phyloP scores from a whole-genome alignment of 2,888 invertebrate genomes.

The Unio delphinus region DNA sequence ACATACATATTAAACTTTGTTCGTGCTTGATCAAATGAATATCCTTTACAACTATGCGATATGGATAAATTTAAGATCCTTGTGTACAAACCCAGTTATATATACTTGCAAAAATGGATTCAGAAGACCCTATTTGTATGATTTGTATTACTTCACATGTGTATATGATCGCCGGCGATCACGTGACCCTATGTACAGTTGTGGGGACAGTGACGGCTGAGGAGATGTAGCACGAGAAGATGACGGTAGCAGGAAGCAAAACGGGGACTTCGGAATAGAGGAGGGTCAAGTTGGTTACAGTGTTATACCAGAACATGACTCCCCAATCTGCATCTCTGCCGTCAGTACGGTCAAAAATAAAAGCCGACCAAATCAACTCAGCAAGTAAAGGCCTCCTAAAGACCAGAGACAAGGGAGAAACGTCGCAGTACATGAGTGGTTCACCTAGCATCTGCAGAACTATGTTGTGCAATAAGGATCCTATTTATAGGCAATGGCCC shows the following conservation, averaged over 20 bases:
- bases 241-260: conserved; percentile 25
- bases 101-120: no score
- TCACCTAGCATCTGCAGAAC: conserved; percentile 77
- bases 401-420: conserved; percentile 77
- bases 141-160: no score
- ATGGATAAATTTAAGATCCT: no score
- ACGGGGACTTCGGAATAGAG: conserved; percentile 3
- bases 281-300: conserved; percentile 28
- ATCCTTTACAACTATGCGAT: no score
- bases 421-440: conserved; percentile 77
- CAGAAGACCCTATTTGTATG: no score
- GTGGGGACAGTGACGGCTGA: conserved; percentile 33
- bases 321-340: conserved; percentile 70
- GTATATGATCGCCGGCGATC: conserved; percentile 68
- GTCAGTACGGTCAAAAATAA: conserved; percentile 70
- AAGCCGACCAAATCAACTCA: conserved; percentile 73
- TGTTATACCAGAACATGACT: conserved; percentile 57
- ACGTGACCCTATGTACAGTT: conserved; percentile 59
- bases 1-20: no score
- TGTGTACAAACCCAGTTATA: no score
- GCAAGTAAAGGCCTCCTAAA: conserved; percentile 75
- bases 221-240: conserved; percentile 19
- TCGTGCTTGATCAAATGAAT: no score
- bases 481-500: not conserved
- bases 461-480: conserved; percentile 50